phyloP scores from a whole-genome alignment of 30 jellyfish, hydroid and myxozoan genomes.

The Chironex yamaguchii region DNA sequence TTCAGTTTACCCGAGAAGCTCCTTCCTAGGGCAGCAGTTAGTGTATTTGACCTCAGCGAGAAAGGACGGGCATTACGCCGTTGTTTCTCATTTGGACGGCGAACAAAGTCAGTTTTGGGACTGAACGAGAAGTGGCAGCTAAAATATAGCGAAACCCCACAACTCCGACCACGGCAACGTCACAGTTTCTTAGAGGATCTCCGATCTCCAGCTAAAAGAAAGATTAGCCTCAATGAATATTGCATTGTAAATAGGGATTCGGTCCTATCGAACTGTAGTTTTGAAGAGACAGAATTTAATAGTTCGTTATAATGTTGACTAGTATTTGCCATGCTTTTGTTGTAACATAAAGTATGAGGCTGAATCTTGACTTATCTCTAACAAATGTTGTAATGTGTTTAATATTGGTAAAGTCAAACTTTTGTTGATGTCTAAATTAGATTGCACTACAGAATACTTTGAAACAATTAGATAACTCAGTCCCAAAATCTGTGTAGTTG shows the following conservation, averaged over 20 bases:
- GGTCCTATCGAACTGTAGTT: constrained; percentile 34
- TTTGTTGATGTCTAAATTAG: no score
- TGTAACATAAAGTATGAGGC: no score
- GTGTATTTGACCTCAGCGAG: neutral
- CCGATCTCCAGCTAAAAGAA: constrained; percentile 84
- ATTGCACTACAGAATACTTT: no score
- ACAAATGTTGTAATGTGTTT: no score
- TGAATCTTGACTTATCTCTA: no score
- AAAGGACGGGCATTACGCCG: constrained; percentile 47
- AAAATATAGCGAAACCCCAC: neutral
- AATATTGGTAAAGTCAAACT: no score
- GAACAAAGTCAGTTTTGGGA: neutral
- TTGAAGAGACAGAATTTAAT: constrained; percentile 68
- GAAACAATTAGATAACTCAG: no score
- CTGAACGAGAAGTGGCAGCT: neutral
- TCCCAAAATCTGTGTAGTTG: no score
- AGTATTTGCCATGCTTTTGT: no score
- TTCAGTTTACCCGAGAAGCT: constrained; percentile 27
- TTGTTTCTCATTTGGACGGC: constrained; percentile 62
- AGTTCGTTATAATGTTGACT: constrained; percentile 24
- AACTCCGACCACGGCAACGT: neutral
- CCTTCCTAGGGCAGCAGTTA: neutral
- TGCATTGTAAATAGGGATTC: constrained; percentile 80
- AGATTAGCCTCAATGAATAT: constrained; percentile 93
- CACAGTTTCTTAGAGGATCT: constrained; percentile 58